Percentiles rank a stretch among this genome's conserved stretches.
Conservation (phyloP, 2,888 invertebrate genomes). For the Meandrusa payeni region DNA sequence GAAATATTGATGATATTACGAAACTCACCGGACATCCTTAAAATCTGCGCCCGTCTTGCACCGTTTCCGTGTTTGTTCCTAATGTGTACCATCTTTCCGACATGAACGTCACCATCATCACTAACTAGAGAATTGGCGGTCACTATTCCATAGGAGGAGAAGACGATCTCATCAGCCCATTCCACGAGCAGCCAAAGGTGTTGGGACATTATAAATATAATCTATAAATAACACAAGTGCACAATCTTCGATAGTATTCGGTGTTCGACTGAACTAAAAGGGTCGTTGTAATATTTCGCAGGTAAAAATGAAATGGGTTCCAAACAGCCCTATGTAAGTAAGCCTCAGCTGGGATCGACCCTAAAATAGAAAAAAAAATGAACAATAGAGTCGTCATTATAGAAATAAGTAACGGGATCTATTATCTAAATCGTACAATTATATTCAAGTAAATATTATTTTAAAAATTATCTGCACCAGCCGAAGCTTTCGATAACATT, state of each 20-base stretch:
- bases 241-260: constrained; percentile 18
- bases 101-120: constrained; percentile 38
- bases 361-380: constrained; percentile 29
- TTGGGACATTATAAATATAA: constrained; percentile 40
- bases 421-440: neutral
- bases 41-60: constrained; percentile 45
- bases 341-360: constrained; percentile 22
- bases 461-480: no score
- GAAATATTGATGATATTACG: no score
- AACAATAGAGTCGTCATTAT: constrained; percentile 10
- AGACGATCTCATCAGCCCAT: constrained; percentile 51
- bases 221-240: constrained; percentile 11
- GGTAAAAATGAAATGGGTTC: constrained; percentile 35
- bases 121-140: constrained; percentile 39
- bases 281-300: constrained; percentile 26
- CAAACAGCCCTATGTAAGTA: constrained; percentile 23
- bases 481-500: no score
- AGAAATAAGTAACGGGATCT: constrained; percentile 9
- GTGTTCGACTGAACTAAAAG: constrained; percentile 29
- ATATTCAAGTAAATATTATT: no score
- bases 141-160: constrained; percentile 50
- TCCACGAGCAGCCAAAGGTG: constrained; percentile 57
- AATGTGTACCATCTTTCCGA: constrained; percentile 45
- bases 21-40: constrained; percentile 51
- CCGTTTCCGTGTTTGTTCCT: constrained; percentile 35